Percentiles rank a stretch among this genome's conserved stretches.
Evolutionary conservation across 2,888 invertebrate genomes (phyloP).

Genomic region (Cryptocephalus primarius): DNA sequence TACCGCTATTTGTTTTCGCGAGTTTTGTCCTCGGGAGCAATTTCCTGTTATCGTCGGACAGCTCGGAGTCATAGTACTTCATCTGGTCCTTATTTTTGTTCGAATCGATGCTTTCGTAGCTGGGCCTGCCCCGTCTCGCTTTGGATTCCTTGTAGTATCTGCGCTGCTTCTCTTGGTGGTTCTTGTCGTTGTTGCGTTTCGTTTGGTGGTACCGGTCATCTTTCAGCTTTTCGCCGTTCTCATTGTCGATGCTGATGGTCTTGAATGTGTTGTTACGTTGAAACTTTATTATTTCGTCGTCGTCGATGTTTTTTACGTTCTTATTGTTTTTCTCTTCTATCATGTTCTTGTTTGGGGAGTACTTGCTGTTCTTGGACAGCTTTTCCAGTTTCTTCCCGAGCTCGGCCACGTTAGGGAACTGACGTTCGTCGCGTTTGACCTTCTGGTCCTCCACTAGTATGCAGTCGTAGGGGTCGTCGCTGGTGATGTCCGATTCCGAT

Average conservation of each 20-base stretch:
- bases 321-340: conserved; percentile 24
- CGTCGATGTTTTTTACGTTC: conserved; percentile 13
- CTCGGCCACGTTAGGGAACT: conserved; percentile 39
- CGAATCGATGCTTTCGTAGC: conserved; percentile 32
- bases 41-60: conserved; percentile 42
- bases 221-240: conserved; percentile 11
- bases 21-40: conserved; percentile 62
- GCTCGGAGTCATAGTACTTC: conserved; percentile 33
- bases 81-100: conserved; percentile 20
- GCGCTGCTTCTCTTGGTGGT: conserved; percentile 21
- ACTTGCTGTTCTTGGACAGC: conserved; percentile 35
- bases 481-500: conserved; percentile 51
- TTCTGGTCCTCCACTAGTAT: conserved; percentile 61
- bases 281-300: conserved; percentile 27
- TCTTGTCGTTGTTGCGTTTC: conserved; percentile 15
- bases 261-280: conserved; percentile 29
- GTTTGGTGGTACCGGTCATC: conserved; percentile 10
- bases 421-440: conserved; percentile 25
- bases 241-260: conserved; percentile 25
- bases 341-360: conserved; percentile 27
- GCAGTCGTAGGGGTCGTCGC: conserved; percentile 70
- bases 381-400: conserved; percentile 37
- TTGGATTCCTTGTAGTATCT: conserved; percentile 23
- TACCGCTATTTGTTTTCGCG: conserved; percentile 43
- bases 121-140: conserved; percentile 25